phyloP scores from a whole-genome alignment of 2,113 vertebrate genomes.

The Pteronura brasiliensis region DNA sequence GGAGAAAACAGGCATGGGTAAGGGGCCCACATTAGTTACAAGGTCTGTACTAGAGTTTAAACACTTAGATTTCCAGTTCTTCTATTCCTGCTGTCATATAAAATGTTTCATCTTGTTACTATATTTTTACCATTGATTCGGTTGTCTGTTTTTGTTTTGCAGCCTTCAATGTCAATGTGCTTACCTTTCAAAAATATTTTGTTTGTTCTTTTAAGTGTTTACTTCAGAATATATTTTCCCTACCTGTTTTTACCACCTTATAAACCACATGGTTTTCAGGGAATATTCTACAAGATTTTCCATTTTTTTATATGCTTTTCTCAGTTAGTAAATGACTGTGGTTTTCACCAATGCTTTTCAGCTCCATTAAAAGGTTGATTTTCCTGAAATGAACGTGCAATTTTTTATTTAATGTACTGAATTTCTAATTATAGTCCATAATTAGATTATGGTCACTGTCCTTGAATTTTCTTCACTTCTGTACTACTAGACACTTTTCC shows the following conservation, averaged over 20 bases:
- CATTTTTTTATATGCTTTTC: constrained; percentile 18
- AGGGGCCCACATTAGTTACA: background rate
- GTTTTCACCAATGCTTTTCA: background rate
- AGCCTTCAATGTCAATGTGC: background rate
- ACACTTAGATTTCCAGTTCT: background rate
- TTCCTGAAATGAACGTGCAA: constrained; percentile 57
- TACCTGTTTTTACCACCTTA: background rate
- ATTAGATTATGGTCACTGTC: constrained; percentile 71
- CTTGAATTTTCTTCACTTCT: constrained; percentile 72
- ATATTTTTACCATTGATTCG: background rate
- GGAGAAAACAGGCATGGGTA: background rate
- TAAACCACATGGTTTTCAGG: background rate
- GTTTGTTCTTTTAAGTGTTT: background rate
- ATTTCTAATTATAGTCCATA: constrained; percentile 77
- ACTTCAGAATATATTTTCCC: background rate
- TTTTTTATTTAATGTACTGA: constrained; percentile 70
- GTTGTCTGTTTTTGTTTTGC: background rate
- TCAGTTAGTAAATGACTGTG: background rate
- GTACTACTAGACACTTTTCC: constrained; percentile 50
- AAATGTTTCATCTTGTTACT: background rate
- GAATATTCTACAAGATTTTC: background rate
- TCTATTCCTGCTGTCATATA: background rate
- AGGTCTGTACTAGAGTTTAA: background rate
- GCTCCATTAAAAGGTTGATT: constrained; percentile 44
- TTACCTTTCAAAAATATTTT: constrained; percentile 8